These are phyloP conservation scores for Mimachlamys varia DNA, from an alignment of 2,888 invertebrate species.

Conservation along the genomic window DNA sequence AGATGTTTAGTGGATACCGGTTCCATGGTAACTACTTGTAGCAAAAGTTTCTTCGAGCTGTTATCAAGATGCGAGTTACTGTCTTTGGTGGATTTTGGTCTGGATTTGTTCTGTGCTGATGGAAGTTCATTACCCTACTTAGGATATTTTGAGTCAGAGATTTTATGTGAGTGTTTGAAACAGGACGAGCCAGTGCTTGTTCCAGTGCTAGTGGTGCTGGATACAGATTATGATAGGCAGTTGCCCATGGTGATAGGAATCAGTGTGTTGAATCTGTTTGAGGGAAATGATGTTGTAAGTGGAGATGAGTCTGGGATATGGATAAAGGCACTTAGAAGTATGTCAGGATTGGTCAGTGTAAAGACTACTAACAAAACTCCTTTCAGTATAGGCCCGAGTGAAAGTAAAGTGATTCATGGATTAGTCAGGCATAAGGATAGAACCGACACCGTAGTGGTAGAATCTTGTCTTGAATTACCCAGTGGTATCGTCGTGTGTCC, in stretches of 20 bases:
- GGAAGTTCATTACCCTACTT: background rate
- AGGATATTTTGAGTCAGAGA: background rate
- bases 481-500: background rate
- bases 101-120: background rate
- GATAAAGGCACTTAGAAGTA: background rate
- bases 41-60: background rate
- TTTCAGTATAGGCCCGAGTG: background rate
- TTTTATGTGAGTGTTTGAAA: background rate
- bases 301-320: background rate
- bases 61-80: background rate
- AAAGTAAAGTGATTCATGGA: background rate
- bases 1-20: constrained; percentile 1
- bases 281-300: background rate
- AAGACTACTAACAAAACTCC: background rate
- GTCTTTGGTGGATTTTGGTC: background rate
- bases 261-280: background rate
- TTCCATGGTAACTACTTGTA: background rate
- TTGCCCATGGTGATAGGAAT: background rate
- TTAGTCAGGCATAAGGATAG: background rate
- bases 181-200: background rate
- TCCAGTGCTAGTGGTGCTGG: background rate
- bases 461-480: background rate
- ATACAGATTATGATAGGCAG: background rate
- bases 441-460: background rate
- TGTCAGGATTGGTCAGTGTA: background rate